Evolutionary conservation across 2,797 vertebrate species (phyloP).

Genomic region (Somateria mollissima): DNA sequence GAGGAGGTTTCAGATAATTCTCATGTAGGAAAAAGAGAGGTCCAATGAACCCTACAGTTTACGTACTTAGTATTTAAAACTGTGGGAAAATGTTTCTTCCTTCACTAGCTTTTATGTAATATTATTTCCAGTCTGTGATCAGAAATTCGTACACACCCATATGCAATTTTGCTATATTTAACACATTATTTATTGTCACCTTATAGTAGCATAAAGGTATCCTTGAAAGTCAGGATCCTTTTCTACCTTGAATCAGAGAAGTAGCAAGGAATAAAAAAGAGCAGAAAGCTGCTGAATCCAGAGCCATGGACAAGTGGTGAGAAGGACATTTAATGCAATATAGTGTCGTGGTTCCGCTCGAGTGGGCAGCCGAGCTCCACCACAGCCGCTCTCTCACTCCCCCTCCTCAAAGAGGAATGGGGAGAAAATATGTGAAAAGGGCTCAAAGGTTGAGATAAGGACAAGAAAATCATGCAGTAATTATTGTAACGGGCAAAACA

Average conservation of each 20-base stretch:
- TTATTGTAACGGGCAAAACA: too few species aligned
- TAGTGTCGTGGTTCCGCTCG: too few species aligned
- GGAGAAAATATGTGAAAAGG: too few species aligned
- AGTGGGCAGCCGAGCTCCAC: too few species aligned
- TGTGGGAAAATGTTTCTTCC: neutral
- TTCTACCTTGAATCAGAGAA: neutral
- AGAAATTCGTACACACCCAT: neutral
- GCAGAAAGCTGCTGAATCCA: neutral
- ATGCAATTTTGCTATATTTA: neutral
- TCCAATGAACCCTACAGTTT: neutral
- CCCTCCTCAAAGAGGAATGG: too few species aligned
- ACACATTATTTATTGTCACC: neutral
- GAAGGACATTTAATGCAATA: neutral
- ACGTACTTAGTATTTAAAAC: neutral
- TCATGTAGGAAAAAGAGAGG: neutral
- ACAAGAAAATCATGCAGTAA: too few species aligned
- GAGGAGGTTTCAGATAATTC: neutral
- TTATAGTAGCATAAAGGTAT: neutral
- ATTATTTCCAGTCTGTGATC: neutral
- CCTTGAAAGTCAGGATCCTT: neutral
- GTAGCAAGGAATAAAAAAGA: neutral
- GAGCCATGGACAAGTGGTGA: neutral
- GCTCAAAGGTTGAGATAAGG: too few species aligned
- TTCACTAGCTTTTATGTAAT: neutral
- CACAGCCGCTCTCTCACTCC: too few species aligned